A percentile compares a stretch with the other conserved stretches of the same genome.
Evolutionary conservation across 2,113 vertebrate genomes (phyloP).

Genomic region (Ptilonorhynchus violaceus): DNA sequence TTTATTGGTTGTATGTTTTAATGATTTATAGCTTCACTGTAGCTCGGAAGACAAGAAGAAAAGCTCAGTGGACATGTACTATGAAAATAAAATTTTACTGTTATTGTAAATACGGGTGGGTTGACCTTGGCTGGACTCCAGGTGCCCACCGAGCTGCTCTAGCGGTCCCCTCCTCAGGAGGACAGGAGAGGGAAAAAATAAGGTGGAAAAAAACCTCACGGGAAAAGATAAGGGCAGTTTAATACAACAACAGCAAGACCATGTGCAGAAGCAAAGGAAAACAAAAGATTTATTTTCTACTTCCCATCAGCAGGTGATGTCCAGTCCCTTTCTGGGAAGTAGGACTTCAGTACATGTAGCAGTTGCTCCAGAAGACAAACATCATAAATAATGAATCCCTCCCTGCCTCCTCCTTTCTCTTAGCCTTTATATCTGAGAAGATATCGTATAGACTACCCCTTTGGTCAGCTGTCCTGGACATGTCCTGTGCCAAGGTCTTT

Average conservation of each 20-base stretch:
- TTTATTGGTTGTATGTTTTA: conserved; percentile 51
- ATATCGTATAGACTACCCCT: neutral
- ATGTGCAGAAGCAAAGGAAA: neutral
- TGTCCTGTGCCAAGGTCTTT: neutral
- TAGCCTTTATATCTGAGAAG: neutral
- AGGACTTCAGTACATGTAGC: neutral
- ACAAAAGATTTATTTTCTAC: neutral
- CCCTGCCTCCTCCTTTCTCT: fast-evolving
- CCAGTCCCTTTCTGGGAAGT: neutral
- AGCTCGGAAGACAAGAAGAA: neutral
- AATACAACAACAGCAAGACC: neutral
- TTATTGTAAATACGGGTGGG: neutral
- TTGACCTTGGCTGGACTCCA: neutral
- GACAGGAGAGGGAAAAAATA: neutral
- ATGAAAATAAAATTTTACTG: neutral
- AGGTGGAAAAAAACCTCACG: neutral
- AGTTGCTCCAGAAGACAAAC: neutral
- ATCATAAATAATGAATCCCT: neutral
- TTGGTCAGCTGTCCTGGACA: neutral
- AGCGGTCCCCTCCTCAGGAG: neutral
- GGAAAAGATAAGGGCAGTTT: neutral
- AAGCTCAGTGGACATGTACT: neutral
- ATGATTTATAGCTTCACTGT: conserved; percentile 36
- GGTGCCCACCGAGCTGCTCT: neutral
- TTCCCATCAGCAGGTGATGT: neutral